A percentile compares a stretch with the other conserved stretches of the same genome.
These are phyloP conservation scores for Sebastes itinus DNA, from an alignment of 2,797 vertebrate genomes.

Conservation along the genomic window DNA sequence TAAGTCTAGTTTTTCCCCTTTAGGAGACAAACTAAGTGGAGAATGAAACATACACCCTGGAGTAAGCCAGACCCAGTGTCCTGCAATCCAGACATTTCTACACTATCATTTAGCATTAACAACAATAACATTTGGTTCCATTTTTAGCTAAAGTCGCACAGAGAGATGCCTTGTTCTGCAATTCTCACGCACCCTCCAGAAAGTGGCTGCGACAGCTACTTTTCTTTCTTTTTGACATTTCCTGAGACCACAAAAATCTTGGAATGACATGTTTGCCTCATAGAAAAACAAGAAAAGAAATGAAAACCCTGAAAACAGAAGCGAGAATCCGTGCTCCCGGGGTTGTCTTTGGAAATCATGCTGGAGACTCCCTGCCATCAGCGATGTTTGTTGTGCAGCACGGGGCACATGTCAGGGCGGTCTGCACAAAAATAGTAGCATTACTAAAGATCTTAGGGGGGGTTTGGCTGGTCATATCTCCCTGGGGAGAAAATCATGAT, in stretches of 20 bases:
- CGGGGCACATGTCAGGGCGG: conserved; percentile 38
- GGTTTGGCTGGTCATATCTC: conserved; percentile 49
- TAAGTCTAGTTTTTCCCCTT: too few relatives aligned
- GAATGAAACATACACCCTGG: background rate
- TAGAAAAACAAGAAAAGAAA: conserved; percentile 2
- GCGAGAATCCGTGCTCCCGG: conserved; percentile 26
- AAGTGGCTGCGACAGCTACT: conserved; percentile 25
- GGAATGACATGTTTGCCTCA: conserved; percentile 52
- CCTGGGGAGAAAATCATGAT: conserved; percentile 41
- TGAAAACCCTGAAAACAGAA: conserved; percentile 36
- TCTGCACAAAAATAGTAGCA: conserved; percentile 57
- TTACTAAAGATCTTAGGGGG: conserved; percentile 45
- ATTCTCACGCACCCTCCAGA: background rate
- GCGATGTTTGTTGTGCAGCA: conserved; percentile 49
- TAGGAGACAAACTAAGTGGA: conserved; percentile 1
- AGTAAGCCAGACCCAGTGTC: conserved; percentile 18
- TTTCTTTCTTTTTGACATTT: conserved; percentile 50
- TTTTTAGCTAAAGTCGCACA: conserved; percentile 33
- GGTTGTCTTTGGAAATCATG: conserved; percentile 59
- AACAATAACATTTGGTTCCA: background rate
- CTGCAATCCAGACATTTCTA: conserved; percentile 4
- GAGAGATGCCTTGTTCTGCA: background rate
- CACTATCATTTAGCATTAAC: conserved; percentile 19
- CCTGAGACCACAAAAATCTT: conserved; percentile 48
- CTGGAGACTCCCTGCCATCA: conserved; percentile 51